phyloP scores from a whole-genome alignment of 2,113 vertebrate species.

The Beaufortia kweichowensis region DNA sequence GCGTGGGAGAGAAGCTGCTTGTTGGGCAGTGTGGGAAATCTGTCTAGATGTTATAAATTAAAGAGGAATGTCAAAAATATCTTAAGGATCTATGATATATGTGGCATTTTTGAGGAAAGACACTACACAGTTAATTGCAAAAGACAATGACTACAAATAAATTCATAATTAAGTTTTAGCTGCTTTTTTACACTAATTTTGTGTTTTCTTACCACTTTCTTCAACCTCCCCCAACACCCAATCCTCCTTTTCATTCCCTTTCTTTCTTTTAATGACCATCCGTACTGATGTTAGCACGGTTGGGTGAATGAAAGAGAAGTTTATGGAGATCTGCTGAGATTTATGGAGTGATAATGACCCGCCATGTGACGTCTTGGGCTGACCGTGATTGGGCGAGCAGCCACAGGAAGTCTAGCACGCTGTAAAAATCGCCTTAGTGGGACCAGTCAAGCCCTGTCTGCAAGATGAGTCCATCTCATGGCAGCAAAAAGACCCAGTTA shows the following conservation, averaged over 20 bases:
- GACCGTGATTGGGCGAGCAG: constrained; percentile 65
- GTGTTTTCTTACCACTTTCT: constrained; percentile 15
- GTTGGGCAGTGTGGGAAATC: constrained; percentile 45
- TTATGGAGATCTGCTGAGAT: constrained; percentile 76
- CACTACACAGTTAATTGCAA: constrained; percentile 4
- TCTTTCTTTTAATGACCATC: constrained; percentile 62
- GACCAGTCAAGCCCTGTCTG: constrained; percentile 53
- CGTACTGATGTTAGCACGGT: constrained; percentile 66
- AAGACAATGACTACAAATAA: constrained; percentile 5
- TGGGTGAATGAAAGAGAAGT: constrained; percentile 69
- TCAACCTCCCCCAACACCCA: constrained; percentile 25
- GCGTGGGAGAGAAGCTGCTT: constrained; percentile 17
- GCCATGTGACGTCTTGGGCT: constrained; percentile 66
- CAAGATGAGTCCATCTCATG: constrained; percentile 54
- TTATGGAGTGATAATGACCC: constrained; percentile 79
- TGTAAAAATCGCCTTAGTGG: constrained; percentile 57
- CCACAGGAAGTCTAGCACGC: constrained; percentile 71
- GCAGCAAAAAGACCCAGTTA: constrained; percentile 43
- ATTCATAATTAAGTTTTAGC: background rate
- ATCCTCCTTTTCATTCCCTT: constrained; percentile 23
- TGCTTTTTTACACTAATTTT: constrained; percentile 1
- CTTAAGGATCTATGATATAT: background rate
- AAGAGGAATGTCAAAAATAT: constrained; percentile 28
- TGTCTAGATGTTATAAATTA: constrained; percentile 48
- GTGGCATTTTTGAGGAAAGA: background rate